phyloP scores from a whole-genome alignment of 92 coral and sea anemone genomes.

The Porites evermanni region DNA sequence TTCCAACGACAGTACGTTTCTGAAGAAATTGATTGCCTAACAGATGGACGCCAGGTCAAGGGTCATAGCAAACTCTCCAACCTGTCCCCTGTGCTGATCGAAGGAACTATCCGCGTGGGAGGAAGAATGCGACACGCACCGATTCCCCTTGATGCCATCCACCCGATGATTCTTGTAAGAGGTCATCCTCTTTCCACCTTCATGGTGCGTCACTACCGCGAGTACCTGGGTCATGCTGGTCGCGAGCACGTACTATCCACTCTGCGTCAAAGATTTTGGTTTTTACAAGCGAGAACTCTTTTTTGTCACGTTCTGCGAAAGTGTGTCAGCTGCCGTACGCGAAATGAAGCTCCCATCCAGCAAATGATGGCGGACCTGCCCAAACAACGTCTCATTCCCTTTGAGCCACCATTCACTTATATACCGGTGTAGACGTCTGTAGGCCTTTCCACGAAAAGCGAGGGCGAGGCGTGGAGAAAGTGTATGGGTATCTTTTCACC shows the following conservation, averaged over 20 bases:
- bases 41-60: too few species aligned
- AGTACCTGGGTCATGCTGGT: slow-evolving; percentile 42
- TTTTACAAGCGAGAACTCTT: slow-evolving; percentile 39
- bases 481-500: slow-evolving; percentile 62
- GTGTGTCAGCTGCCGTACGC: slow-evolving; percentile 41
- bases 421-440: slow-evolving; percentile 46
- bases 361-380: slow-evolving; percentile 18
- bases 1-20: too few species aligned
- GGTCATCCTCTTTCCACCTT: slow-evolving; percentile 46
- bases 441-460: slow-evolving; percentile 37
- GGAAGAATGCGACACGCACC: slow-evolving; percentile 39
- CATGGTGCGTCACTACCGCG: slow-evolving; percentile 46
- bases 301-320: slow-evolving; percentile 31
- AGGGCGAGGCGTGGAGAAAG: slow-evolving; percentile 37
- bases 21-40: too few species aligned
- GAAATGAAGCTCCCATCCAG: slow-evolving; percentile 35
- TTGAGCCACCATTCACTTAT: slow-evolving; percentile 45
- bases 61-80: slow-evolving; percentile 60
- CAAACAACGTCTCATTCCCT: slow-evolving; percentile 38
- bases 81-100: slow-evolving; percentile 17
- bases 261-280: slow-evolving; percentile 43
- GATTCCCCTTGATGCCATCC: slow-evolving; percentile 40
- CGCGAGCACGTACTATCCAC: slow-evolving; percentile 50
- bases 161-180: slow-evolving; percentile 56
- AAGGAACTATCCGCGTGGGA: not conserved